These are phyloP conservation scores for Volucella inflata DNA, from an alignment of 2,888 invertebrate species.

Conservation along the genomic window DNA sequence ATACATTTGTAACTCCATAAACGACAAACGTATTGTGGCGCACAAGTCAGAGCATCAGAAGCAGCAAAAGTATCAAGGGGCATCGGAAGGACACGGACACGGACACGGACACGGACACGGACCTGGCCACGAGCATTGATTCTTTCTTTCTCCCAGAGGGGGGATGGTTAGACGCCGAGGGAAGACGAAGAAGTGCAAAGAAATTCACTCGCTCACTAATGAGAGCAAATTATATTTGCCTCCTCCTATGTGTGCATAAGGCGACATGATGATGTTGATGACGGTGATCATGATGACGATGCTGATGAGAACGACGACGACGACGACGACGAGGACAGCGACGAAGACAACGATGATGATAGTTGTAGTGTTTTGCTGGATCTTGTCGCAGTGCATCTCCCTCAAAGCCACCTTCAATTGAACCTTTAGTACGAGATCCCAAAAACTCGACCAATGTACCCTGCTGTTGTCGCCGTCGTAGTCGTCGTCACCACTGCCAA, in stretches of 20 bases:
- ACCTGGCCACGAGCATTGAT: neutral
- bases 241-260: conserved; percentile 76
- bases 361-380: conserved; percentile 62
- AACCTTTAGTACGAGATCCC: conserved; percentile 54
- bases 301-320: conserved; percentile 29
- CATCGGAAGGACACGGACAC: conserved; percentile 11
- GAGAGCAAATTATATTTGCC: conserved; percentile 77
- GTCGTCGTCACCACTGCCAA: conserved; percentile 16
- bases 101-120: conserved; percentile 7
- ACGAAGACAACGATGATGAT: conserved; percentile 51
- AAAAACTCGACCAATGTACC: conserved; percentile 64
- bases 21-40: conserved; percentile 54
- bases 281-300: conserved; percentile 52
- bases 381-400: conserved; percentile 24
- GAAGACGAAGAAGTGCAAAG: conserved; percentile 76
- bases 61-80: conserved; percentile 11
- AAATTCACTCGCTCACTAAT: conserved; percentile 77
- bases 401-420: conserved; percentile 59
- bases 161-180: conserved; percentile 65
- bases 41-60: conserved; percentile 40
- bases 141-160: conserved; percentile 22
- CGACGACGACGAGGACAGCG: conserved; percentile 42
- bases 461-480: conserved; percentile 23
- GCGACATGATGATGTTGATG: conserved; percentile 74
- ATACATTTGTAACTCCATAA: neutral